A percentile compares a stretch with the other conserved stretches of the same genome.
These are phyloP conservation scores for Ctenicera cuprea DNA, from an alignment of 2,888 invertebrate genomes.

Conservation along the genomic window DNA sequence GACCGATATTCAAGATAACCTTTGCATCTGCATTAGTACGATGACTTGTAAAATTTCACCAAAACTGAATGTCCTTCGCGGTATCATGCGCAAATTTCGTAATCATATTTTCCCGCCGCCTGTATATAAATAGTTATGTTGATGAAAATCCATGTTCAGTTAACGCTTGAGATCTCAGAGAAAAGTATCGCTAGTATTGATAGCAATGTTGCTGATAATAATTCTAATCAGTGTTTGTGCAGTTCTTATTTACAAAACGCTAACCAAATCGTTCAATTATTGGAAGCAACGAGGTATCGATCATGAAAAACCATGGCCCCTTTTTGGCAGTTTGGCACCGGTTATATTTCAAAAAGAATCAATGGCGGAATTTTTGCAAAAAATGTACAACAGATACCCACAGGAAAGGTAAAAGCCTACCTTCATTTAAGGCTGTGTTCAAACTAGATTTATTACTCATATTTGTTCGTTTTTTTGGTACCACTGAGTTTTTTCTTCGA, in stretches of 20 bases:
- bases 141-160: slow-evolving; percentile 8
- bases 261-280: background rate
- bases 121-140: slow-evolving; percentile 2
- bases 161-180: background rate
- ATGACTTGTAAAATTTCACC: slow-evolving; percentile 6
- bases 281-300: background rate
- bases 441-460: too few species aligned
- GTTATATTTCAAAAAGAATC: slow-evolving; percentile 13
- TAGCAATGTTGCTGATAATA: slow-evolving; percentile 15
- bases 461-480: too few species aligned
- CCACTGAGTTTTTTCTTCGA: too few species aligned
- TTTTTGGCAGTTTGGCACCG: background rate
- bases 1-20: slow-evolving; percentile 15
- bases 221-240: background rate
- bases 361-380: background rate
- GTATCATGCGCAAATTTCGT: slow-evolving; percentile 14
- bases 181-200: background rate
- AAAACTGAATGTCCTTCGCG: slow-evolving; percentile 5
- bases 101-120: background rate
- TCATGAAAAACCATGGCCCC: background rate
- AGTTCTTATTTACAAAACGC: background rate
- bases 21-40: background rate
- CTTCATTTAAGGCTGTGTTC: too few species aligned
- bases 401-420: background rate
- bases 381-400: background rate